Conservation (phyloP, 2,888 invertebrate species). For the Elysia crispata region DNA sequence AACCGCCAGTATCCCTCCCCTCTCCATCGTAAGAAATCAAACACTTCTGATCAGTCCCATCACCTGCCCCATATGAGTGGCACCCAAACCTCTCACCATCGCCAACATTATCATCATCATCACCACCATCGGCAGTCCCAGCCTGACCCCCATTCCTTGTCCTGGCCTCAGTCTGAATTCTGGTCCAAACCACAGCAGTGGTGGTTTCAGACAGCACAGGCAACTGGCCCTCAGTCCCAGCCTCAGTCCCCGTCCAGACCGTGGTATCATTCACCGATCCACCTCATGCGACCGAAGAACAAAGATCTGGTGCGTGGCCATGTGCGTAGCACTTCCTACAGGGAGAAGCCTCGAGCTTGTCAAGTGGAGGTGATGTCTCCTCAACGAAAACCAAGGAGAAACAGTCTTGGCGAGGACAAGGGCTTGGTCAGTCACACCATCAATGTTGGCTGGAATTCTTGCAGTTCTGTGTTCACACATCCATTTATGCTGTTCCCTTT, state of each 20-base stretch:
- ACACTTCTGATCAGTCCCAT: background rate
- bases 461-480: conserved; percentile 10
- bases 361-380: conserved; percentile 78
- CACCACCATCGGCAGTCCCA: background rate
- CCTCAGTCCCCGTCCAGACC: conserved; percentile 4
- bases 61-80: background rate
- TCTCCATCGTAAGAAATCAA: no score
- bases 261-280: conserved; percentile 40
- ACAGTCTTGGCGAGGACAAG: conserved; percentile 69
- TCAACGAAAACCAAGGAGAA: conserved; percentile 71
- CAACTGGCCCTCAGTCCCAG: background rate
- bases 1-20: no score
- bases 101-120: background rate
- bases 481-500: background rate
- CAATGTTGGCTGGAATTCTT: background rate
- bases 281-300: conserved; percentile 44
- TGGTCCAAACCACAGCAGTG: conserved; percentile 23
- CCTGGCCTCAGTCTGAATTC: conserved; percentile 24
- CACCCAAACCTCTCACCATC: background rate
- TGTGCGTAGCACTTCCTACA: conserved; percentile 69
- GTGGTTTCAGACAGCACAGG: background rate
- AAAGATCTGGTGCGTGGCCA: conserved; percentile 54
- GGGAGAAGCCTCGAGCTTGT: conserved; percentile 64
- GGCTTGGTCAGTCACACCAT: conserved; percentile 56
- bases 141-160: conserved; percentile 21